Percentiles rank a stretch among this genome's conserved stretches.
Conservation (phyloP, 2,888 invertebrate species). For the Tinea trinotella region DNA sequence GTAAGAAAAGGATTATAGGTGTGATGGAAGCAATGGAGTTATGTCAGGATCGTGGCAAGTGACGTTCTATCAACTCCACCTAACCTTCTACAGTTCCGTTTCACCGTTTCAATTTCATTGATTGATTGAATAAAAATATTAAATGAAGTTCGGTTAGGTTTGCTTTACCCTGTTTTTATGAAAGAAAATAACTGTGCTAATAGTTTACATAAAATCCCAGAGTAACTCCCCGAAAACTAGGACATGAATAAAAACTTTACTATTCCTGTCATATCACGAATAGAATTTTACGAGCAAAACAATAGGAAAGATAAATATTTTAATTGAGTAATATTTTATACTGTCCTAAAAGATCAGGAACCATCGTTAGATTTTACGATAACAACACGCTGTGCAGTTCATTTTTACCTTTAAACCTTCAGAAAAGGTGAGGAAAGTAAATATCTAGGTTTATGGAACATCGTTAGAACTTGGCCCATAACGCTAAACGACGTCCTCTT, state of each 20-base stretch:
- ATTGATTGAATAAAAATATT: no score
- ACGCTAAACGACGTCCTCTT: conserved; percentile 48
- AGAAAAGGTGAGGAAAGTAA: conserved; percentile 46
- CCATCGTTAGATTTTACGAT: conserved; percentile 50
- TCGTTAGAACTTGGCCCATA: conserved; percentile 64
- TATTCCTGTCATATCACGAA: not conserved
- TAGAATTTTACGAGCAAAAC: conserved; percentile 2
- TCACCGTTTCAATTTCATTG: no score
- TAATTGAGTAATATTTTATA: conserved; percentile 20
- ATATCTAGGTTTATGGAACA: conserved; percentile 56
- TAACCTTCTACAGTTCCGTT: no score
- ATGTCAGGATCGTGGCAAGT: no score
- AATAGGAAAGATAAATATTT: conserved; percentile 9
- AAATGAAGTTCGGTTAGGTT: no score
- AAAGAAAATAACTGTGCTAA: not conserved
- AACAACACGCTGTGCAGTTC: conserved; percentile 23
- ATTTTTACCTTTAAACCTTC: conserved; percentile 23
- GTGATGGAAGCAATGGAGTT: no score
- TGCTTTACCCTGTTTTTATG: not conserved
- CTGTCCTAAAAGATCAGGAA: conserved; percentile 30
- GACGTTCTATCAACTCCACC: no score
- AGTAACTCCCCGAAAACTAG: not conserved
- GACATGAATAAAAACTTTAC: conserved; percentile 2
- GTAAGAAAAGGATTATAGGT: no score
- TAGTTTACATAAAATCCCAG: not conserved